Evolutionary conservation across 1,140 invertebrate genomes (phyloP), one percentile per base, ranked within the genome.

Genomic region (Drosophila trapezifrons): DNA sequence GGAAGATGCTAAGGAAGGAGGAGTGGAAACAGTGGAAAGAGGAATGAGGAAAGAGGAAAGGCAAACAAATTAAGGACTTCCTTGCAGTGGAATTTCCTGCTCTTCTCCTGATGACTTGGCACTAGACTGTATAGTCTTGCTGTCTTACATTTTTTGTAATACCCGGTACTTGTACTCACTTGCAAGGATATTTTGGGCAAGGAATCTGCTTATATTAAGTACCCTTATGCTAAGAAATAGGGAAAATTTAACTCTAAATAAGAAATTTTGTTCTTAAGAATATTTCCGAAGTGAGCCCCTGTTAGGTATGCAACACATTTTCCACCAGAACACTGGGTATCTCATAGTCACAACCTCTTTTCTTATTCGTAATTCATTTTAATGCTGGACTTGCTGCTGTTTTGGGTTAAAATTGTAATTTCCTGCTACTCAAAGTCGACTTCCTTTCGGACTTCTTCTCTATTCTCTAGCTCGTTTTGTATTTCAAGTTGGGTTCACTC

Each of bases 61-160:
- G 59, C 49, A 80, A 66, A 59, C 83, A 86, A 86, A 86, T 86
- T 87, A 86, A 86, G 83, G 52, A 78, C 84, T 86, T 86, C 83
- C 83, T 81, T 58, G 67, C 37, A 25, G 27, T 29, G 55, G 51
- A 69, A 71, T 46, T 70, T 71, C 27, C 38, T 58, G 32, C 15
- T 3, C 65, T 35, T 13, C 66, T 27, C 13, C 66, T 35, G 67
- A 71, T 71, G 67, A 71, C 67, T 71, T 57, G 67, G 65, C 43
- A 40, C 67, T 47, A 47, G 32, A 69, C 13, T n/a, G 32, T 32
- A n/a, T 37, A n/a, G 32, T 40, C 51, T 57, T 57, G 22, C 17
- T 35, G 25, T 56, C 42, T 22, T 57, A 32, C 9, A 13, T 42
- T 35, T 55, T 25, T 20, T 17, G 18, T 12, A 22, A 20, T 47